Percentiles rank a stretch among this genome's conserved stretches.
Conservation (phyloP, 2,113 vertebrate species). For the Macaca mulatta region DNA sequence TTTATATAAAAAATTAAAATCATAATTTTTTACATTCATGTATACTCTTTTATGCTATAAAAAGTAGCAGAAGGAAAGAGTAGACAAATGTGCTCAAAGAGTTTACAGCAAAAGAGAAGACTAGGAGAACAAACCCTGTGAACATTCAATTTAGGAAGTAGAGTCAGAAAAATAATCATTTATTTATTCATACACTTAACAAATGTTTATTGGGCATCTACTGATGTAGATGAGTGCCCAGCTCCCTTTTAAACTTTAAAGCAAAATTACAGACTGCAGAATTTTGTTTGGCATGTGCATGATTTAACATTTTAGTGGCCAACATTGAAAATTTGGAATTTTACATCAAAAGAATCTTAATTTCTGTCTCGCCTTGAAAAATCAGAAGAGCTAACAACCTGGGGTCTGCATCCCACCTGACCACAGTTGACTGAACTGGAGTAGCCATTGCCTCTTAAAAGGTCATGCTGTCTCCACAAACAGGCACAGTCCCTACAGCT, state of each 20-base stretch:
- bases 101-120: not conserved
- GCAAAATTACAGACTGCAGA: not conserved
- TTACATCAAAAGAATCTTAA: not conserved
- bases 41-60: not conserved
- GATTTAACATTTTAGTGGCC: not conserved
- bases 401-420: not conserved
- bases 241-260: not conserved
- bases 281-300: not conserved
- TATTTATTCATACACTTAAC: not conserved
- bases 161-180: not conserved
- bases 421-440: not conserved
- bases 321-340: not conserved
- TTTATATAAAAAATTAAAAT: not conserved
- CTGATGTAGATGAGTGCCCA: not conserved
- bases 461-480: not conserved
- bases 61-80: not conserved
- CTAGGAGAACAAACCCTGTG: not conserved
- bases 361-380: not conserved
- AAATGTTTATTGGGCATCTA: not conserved
- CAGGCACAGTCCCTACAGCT: not conserved
- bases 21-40: not conserved
- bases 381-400: not conserved
- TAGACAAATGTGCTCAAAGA: not conserved
- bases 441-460: not conserved
- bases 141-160: not conserved